Evolutionary conservation across 2,888 invertebrate genomes (phyloP).

Genomic region (Parnassius smintheus): DNA sequence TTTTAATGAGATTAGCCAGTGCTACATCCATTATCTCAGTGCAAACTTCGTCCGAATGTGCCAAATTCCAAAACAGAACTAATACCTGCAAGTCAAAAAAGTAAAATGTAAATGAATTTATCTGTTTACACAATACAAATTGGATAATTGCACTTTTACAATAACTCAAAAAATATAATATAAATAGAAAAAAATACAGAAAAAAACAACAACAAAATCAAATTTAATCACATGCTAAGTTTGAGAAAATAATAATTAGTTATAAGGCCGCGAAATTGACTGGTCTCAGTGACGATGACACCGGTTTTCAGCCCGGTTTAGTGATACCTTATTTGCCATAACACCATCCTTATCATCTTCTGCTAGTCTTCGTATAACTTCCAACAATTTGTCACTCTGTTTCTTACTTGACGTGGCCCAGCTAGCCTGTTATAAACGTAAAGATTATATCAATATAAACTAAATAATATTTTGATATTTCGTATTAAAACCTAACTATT

Average conservation of each 20-base stretch:
- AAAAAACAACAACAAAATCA: no score
- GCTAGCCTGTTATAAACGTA: slow-evolving; percentile 82
- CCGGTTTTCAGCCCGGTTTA: no score
- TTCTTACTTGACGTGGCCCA: slow-evolving; percentile 98
- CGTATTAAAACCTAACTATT: no score
- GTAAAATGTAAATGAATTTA: not conserved
- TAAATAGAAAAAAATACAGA: no score
- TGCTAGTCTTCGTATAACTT: slow-evolving; percentile 95
- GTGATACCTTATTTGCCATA: slow-evolving; percentile 92
- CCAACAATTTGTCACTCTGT: slow-evolving; percentile 96
- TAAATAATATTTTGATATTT: not conserved
- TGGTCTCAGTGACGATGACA: no score
- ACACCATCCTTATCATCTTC: slow-evolving; percentile 99
- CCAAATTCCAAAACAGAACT: slow-evolving; percentile 97
- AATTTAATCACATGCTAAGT: no score
- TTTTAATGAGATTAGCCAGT: slow-evolving; percentile 96
- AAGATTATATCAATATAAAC: slow-evolving; percentile 2
- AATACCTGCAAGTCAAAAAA: slow-evolving; percentile 82
- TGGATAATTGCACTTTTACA: no score
- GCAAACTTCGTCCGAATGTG: slow-evolving; percentile 97
- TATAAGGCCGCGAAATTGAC: no score
- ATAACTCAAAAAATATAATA: no score
- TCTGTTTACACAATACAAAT: no score
- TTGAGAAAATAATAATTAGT: no score
- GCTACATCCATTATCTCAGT: slow-evolving; percentile 99